phyloP scores from a whole-genome alignment of 2,113 vertebrate species.

The Gopherus flavomarginatus region DNA sequence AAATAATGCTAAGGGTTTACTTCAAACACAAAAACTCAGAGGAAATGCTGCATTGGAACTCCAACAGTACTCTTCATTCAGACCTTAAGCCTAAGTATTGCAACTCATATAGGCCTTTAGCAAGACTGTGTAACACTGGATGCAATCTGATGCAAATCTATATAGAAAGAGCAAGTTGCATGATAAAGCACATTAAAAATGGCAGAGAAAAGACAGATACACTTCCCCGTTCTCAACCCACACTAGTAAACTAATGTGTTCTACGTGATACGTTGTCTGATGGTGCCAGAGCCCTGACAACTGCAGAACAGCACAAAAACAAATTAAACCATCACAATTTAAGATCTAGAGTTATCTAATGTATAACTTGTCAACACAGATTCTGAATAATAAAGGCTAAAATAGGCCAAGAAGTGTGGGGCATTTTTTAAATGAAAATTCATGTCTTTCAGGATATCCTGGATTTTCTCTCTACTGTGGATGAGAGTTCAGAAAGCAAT shows the following conservation, averaged over 20 bases:
- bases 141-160: neutral
- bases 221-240: neutral
- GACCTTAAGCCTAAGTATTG: neutral
- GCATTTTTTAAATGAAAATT: neutral
- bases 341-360: neutral
- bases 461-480: neutral
- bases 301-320: neutral
- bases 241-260: neutral
- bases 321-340: neutral
- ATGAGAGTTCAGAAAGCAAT: neutral
- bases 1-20: fast-evolving
- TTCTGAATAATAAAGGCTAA: neutral
- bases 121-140: fast-evolving
- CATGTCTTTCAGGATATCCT: neutral
- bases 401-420: neutral
- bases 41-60: neutral
- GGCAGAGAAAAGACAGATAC: neutral
- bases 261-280: neutral
- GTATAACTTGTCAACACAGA: neutral
- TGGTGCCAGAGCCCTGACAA: fast-evolving
- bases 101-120: neutral
- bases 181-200: fast-evolving
- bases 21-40: neutral
- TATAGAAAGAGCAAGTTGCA: neutral
- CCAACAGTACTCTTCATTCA: fast-evolving